Base-by-base conservation (phyloP, 2,888 invertebrate genomes). In the Caenorhabditis imperialis region DNA sequence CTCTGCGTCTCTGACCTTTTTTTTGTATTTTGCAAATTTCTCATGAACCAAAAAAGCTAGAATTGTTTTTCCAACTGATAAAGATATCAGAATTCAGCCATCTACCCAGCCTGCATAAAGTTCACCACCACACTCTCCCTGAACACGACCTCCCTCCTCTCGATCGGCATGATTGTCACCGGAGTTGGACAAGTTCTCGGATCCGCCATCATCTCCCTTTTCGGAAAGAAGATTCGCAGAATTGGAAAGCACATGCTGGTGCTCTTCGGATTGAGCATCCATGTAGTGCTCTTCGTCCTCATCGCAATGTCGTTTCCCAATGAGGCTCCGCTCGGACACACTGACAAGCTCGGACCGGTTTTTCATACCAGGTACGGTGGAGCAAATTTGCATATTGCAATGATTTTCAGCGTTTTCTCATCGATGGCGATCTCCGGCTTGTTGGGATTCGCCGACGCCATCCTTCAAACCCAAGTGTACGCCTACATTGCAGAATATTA, bases 391-490 rank as follows among this genome's bases (percentile, higher is more conserved):
- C 30, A 7, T 7, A 30, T 30, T 30, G 30, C 6, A 10, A 6
- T 6, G 8, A 42, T 37, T 62, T 65, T 38, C 58, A 73, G 65
- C 14, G 33, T 48, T 0, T 20, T 14, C 8, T 12, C 47, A 14
- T 60, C 67, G 14, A 51, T 61, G 38, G 6, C n/a, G 2, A 45
- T 45, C 18, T 74, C 61, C 1, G 47, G n/a, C 4, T 16, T 55
- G 1, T 40, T 74, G 30, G 73, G 73, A 16, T 61, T 61, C 27
- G 73, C 67, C 10, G 73, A 74, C 33, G 73, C 73, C 0, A 25
- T 74, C 18, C 40, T 74, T 1, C 73, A 74, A 38, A 67, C 67
- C 0, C 73, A 74, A 44, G 33, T 67, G n/a, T 74, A 67, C 38
- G 27, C 67, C 1, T 74, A 55, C 33, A 35, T 74, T 14, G 54